Evolutionary conservation across 2,797 vertebrate genomes (phyloP), one percentile per base, ranked within the genome.

Genomic region (Garrulus glandarius): DNA sequence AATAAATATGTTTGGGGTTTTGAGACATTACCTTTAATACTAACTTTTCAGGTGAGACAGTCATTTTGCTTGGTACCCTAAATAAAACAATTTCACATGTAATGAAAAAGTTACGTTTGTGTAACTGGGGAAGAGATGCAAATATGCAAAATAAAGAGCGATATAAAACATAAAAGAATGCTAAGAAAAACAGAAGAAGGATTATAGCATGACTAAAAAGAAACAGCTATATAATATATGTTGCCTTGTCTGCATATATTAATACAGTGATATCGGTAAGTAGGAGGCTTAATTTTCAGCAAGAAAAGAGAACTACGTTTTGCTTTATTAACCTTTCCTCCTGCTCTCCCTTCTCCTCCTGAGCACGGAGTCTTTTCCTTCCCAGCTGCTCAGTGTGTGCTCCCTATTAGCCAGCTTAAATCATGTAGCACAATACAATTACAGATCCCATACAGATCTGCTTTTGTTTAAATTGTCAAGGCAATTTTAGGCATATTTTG

Each of bases 401-500:
- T 95, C 93, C 55, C 87, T 94, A 23, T 89, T 93, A 94, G 56
- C 78, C 43, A 26, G 59, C 53, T 92, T 91, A 94, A 95, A 89
- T 89, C 60, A 43, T 83, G 53, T 64, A 92, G 64, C 70, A n/a
- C 47, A 49, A 72, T 85, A 81, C 76, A 93, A 84, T 95, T 96
- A 89, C 84, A 95, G 82, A 85, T 89, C 61, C 69, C 30, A 8
- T 92, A 81, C 79, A 78, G 92, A 89, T 94, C 94, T 94, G 95
- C 94, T 97, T 97, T 88, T 88, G 84, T 94, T 94, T 94, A 93
- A 96, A 89, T 91, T 95, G 91, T 95, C 92, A 83, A 75, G 92
- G 82, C 82, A 91, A 89, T 96, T 96, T 81, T 80, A 65, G 55
- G 63, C 59, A 19, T 89, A 85, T 96, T 95, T 94, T 3, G 59